Conservation (phyloP, 2,113 vertebrate genomes). For the Odontophorus gujanensis region DNA sequence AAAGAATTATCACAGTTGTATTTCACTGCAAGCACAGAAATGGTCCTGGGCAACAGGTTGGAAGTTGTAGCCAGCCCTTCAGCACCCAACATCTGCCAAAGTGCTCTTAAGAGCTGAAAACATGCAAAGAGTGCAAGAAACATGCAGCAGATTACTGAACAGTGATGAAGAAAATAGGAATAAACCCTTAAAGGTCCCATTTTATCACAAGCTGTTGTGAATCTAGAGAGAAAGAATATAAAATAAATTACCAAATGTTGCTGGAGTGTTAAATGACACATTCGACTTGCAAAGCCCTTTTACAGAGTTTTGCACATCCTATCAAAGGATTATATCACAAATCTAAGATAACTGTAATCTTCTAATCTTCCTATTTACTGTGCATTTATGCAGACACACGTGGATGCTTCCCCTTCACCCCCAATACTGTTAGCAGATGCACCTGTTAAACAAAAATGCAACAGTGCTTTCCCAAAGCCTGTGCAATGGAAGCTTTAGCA, state of each 20-base stretch:
- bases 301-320: accelerated
- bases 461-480: neutral
- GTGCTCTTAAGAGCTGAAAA: neutral
- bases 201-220: neutral
- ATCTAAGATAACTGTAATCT: neutral
- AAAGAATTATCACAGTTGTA: neutral
- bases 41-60: too few species aligned
- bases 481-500: neutral
- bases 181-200: neutral
- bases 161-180: neutral
- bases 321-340: neutral
- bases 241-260: neutral
- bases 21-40: neutral
- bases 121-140: neutral
- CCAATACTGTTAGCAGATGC: neutral
- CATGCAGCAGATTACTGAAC: neutral
- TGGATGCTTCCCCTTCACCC: neutral
- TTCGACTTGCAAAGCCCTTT: neutral
- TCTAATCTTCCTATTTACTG: neutral
- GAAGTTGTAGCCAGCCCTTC: neutral
- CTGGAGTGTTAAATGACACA: neutral
- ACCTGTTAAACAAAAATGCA: neutral
- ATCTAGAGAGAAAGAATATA: neutral
- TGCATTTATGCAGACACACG: neutral
- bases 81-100: neutral